Evolutionary conservation across 2,888 invertebrate species (phyloP), one percentile per base, ranked within the genome.

Genomic region (Sarcophaga subvicina): DNA sequence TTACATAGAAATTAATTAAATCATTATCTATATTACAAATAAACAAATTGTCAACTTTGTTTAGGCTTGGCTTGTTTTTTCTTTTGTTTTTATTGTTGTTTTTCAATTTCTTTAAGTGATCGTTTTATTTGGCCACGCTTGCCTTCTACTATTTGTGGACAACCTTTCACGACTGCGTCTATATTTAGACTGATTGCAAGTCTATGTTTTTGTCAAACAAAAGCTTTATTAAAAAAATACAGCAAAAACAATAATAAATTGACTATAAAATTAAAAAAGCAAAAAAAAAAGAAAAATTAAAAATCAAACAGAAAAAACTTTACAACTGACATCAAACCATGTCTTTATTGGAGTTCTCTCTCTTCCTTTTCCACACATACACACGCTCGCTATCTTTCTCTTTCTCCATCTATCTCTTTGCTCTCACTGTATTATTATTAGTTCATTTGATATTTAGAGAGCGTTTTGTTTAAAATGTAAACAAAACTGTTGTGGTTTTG

Each of bases 121-220:
- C 22, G 6, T 54, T 54, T 37, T 54, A 54, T 54, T 12, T 54
- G 54, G 54, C 54, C 17, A 59, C 25, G 22, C 25, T 4, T 54
- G 63, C 17, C n/a, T 37, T 11, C 6, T 17, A 5, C 25, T n/a
- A 54, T n/a, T 37, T 63, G 27, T 60, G 47, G n/a, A 27, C 87
- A 89, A 89, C 90, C 90, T 89, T 88, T 86, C 90, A 87, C 90
- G 85, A 89, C 89, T 85, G 88, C 88, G 88, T 90, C 89, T 90
- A 86, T 89, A 89, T 89, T 90, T 89, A 90, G 86, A 91, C 91
- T 92, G 90, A 89, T 83, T 88, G 78, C 70, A 78, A 79, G 80
- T 79, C 87, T 76, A 78, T 89, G 67, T 71, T 84, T 80, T 73
- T 72, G 47, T 67, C 71, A 79, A 71, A 71, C 54, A 84, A 81